A percentile compares a stretch with the other conserved stretches of the same genome.
Conservation (phyloP, 2,888 invertebrate species). For the Thereva nobilitata region DNA sequence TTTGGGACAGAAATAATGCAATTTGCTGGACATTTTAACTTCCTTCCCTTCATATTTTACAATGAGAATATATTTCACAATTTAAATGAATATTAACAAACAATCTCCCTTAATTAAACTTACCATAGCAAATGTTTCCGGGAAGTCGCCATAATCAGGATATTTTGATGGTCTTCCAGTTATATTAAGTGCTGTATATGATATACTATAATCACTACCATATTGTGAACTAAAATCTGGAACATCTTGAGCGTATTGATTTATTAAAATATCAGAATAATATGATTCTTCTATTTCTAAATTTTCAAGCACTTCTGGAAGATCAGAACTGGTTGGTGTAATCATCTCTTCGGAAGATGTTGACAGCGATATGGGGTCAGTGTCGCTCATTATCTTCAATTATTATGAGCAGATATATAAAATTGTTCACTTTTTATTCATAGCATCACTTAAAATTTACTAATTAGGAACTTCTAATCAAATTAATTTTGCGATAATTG, state of each 20-base stretch:
- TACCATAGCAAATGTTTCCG: slow-evolving; percentile 88
- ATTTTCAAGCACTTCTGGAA: slow-evolving; percentile 40
- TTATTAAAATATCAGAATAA: slow-evolving; percentile 55
- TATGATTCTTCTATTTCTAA: slow-evolving; percentile 38
- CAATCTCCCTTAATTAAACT: not conserved
- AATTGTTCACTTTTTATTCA: not conserved
- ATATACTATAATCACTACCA: slow-evolving; percentile 84
- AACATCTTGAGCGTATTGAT: slow-evolving; percentile 80
- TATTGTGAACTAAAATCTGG: slow-evolving; percentile 88
- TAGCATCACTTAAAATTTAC: not conserved
- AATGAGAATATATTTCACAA: no score
- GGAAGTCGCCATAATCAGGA: slow-evolving; percentile 90
- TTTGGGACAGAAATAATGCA: no score
- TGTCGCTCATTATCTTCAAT: slow-evolving; percentile 22
- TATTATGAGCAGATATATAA: not conserved
- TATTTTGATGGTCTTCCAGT: slow-evolving; percentile 82
- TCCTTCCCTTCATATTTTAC: no score
- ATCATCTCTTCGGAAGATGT: slow-evolving; percentile 31
- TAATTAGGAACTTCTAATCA: slow-evolving; percentile 1
- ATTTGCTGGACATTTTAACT: no score
- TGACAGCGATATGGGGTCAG: slow-evolving; percentile 10
- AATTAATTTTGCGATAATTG: not conserved
- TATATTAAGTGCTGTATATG: slow-evolving; percentile 85
- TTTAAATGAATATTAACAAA: no score
- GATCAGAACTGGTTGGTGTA: slow-evolving; percentile 36